Evolutionary conservation across 2,113 vertebrate species (phyloP), one percentile per base, ranked within the genome.

Genomic region (Calypte anna): DNA sequence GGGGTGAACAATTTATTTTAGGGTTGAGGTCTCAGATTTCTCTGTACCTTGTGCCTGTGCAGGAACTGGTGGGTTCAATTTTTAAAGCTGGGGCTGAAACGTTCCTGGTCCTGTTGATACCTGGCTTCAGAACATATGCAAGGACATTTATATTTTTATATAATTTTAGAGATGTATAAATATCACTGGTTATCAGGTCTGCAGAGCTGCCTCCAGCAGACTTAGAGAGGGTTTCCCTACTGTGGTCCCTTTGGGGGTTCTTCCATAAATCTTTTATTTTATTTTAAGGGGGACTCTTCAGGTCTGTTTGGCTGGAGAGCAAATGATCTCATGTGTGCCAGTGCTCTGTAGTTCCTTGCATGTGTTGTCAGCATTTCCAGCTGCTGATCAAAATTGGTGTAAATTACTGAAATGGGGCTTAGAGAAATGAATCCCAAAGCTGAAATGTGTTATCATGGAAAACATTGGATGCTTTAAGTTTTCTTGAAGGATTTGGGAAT

Each of bases 341-440:
- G 23, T 0, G 0, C 31, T 61, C 40, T 0, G 0, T 36, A 25
- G 11, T 4, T 74, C 31, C 28, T 54, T 18, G 28, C 0, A 0
- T 31, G 48, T 21, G 33, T 38, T 55, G 38, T 36, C 59, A 68
- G 75, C 31, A 5, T 33, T 57, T 72, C 48, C 54, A 57, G 46
- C 18, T 21, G 24, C 14, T 10, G 23, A 7, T 66, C 6, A 14
- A 70, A 86, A 16, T 2, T 24, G 10, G 6, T 53, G 53, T 27
- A 43, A 51, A 25, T 20, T 20, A 3, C 31, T 33, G 40, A 40
- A 77, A 69, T 8, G 7, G 36, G 25, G 10, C 24, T 68, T 36
- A 44, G 19, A 81, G 22, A 2, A 9, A 13, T 3, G n/a, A 31
- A 27, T 11, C 16, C 12, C 12, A 43, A 57, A 75, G 14, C 40